Evolutionary conservation across 2,888 invertebrate genomes (phyloP).

Genomic region (Leucoma salicis): DNA sequence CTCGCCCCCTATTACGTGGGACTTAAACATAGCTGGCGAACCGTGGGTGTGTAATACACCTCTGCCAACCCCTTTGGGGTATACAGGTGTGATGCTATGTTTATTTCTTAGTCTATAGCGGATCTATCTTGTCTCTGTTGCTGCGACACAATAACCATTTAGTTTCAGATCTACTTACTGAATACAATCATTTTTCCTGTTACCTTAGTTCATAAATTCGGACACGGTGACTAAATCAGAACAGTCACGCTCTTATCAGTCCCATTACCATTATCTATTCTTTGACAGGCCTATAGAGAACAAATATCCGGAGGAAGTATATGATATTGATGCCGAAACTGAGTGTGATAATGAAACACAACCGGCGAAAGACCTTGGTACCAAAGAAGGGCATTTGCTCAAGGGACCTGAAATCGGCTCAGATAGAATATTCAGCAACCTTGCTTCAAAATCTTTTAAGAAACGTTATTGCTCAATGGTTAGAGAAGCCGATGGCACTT

Average conservation of each 20-base stretch:
- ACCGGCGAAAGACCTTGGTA: conserved; percentile 87
- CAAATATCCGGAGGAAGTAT: conserved; percentile 88
- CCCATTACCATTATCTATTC: conserved; percentile 19
- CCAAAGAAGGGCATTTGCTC: conserved; percentile 94
- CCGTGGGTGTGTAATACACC: no score
- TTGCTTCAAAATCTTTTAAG: conserved; percentile 96
- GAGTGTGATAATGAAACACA: conserved; percentile 90
- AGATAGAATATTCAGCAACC: conserved; percentile 94
- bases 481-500: conserved; percentile 95
- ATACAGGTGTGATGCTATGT: no score
- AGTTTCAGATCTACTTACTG: no score
- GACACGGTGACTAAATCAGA: conserved; percentile 6
- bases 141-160: no score
- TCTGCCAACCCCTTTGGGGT: no score
- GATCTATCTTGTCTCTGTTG: no score
- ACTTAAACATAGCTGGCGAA: no score
- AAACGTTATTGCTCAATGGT: conserved; percentile 93
- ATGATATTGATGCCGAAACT: conserved; percentile 93
- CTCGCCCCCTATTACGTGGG: no score
- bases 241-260: conserved; percentile 16
- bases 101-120: no score
- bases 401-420: conserved; percentile 96
- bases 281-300: conserved; percentile 58
- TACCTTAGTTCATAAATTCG: conserved; percentile 13
- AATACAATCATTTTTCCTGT: neutral